Percentiles rank a stretch among this genome's conserved stretches.
Evolutionary conservation across 2,888 invertebrate species (phyloP).

Genomic region (Aproaerema taeniolella): DNA sequence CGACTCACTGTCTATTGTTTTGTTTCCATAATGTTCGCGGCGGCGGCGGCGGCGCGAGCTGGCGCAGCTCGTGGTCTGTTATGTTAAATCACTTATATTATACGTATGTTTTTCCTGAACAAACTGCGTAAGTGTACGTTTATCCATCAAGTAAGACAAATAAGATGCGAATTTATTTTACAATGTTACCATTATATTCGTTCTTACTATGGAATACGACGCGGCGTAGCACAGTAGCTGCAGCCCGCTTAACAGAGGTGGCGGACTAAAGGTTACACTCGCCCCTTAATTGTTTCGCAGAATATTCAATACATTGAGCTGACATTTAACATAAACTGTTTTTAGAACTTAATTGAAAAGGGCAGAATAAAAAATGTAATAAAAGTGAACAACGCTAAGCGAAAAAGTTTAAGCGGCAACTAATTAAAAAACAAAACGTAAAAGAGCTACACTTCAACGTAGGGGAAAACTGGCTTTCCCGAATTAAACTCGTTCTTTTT

Average conservation of each 20-base stretch:
- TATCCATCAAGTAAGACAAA: constrained; percentile 18
- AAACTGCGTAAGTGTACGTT: constrained; percentile 21
- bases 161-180: no score
- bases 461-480: constrained; percentile 51
- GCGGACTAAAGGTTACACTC: no score
- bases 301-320: no score
- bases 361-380: constrained; percentile 36
- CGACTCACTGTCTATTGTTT: constrained; percentile 38
- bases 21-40: constrained; percentile 37
- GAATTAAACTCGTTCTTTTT: constrained; percentile 60
- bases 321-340: not conserved
- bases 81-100: constrained; percentile 38
- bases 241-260: no score
- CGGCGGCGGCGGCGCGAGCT: no score
- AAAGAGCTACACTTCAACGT: constrained; percentile 45
- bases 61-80: constrained; percentile 30
- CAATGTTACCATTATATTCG: no score
- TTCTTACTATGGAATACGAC: no score
- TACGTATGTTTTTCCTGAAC: constrained; percentile 35
- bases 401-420: constrained; percentile 63
- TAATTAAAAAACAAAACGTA: constrained; percentile 67
- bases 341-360: constrained; percentile 4
- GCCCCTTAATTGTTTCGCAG: no score
- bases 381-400: constrained; percentile 46
- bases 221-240: no score